Conservation (phyloP, 2,797 vertebrate species). For the Hydrocynus forskahlii region DNA sequence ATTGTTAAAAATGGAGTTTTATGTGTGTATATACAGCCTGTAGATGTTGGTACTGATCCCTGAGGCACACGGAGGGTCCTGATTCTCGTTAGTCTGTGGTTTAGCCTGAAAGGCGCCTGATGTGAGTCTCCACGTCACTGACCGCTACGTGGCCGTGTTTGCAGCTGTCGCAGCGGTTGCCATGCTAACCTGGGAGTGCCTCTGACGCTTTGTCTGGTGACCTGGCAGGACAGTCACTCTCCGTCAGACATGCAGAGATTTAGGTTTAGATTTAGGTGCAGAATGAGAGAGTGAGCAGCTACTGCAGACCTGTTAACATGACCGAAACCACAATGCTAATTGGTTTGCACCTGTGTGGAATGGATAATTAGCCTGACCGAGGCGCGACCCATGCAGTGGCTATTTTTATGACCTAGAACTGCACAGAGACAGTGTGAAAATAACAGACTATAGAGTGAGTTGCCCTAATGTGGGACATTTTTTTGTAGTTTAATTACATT, state of each 20-base stretch:
- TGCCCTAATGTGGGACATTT: too few relatives aligned
- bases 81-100: constrained; percentile 19
- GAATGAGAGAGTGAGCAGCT: constrained; percentile 20
- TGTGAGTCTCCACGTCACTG: constrained; percentile 46
- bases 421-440: too few relatives aligned
- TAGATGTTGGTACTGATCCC: not conserved
- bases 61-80: constrained; percentile 3
- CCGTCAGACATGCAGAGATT: constrained; percentile 13
- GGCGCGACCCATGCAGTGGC: not conserved
- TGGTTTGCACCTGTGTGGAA: constrained; percentile 3
- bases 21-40: not conserved
- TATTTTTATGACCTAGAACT: too few relatives aligned
- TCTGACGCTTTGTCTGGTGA: constrained; percentile 51
- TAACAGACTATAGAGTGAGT: too few relatives aligned
- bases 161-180: constrained; percentile 48
- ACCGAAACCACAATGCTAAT: not conserved
- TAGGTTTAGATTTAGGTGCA: constrained; percentile 24
- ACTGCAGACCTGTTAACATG: not conserved
- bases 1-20: not conserved
- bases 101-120: constrained; percentile 31
- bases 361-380: not conserved
- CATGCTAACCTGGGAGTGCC: constrained; percentile 56
- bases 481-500: too few relatives aligned
- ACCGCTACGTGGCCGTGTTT: constrained; percentile 34
- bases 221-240: constrained; percentile 36